Evolutionary conservation across 2,113 vertebrate genomes (phyloP), one percentile per base, ranked within the genome.

Genomic region (Hypomesus transpacificus): DNA sequence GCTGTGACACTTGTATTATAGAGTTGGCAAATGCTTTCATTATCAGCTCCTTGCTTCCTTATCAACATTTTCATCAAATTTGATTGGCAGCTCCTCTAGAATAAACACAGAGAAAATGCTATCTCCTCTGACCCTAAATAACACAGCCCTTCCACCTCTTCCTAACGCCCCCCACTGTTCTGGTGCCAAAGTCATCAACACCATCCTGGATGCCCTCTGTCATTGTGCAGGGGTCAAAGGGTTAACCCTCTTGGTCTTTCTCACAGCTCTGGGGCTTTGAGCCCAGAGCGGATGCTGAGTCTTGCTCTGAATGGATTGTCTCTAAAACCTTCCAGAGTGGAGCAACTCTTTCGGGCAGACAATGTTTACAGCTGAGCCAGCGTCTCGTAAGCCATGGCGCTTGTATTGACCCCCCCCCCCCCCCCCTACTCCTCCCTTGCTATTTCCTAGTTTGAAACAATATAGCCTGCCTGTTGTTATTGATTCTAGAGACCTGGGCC

Each of bases 401-500:
- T 87, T 79, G 79, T 87, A 88, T 88, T 91, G 87, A 91, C 84
- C 80, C 80, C 82, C 69, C 50, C 2, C 66, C 53, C 34, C 57
- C 84, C 80, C 80, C 82, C 69, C 50, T 3, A 69, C 53, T 51
- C 57, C 60, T 69, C 64, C 90, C 88, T 91, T 84, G 88, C 91
- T 83, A 87, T 81, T 80, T 83, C 84, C 92, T 89, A 75, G 78
- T 86, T 89, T 84, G 91, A 92, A 92, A 91, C 88, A 85, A 90
- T 89, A 71, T 83, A 63, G 84, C 77, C 77, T 89, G 91, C 85
- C 91, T 85, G 90, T 86, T 90, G 91, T 92, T 92, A 95, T 95
- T 91, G 93, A 96, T 95, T 89, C 74, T 64, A 87, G 87, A 85
- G 89, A 91, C 90, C 77, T 89, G 93, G 85, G 87, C 76, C 88